Evolutionary conservation across 2,113 vertebrate genomes (phyloP).

Genomic region (Psittacus erithacus): DNA sequence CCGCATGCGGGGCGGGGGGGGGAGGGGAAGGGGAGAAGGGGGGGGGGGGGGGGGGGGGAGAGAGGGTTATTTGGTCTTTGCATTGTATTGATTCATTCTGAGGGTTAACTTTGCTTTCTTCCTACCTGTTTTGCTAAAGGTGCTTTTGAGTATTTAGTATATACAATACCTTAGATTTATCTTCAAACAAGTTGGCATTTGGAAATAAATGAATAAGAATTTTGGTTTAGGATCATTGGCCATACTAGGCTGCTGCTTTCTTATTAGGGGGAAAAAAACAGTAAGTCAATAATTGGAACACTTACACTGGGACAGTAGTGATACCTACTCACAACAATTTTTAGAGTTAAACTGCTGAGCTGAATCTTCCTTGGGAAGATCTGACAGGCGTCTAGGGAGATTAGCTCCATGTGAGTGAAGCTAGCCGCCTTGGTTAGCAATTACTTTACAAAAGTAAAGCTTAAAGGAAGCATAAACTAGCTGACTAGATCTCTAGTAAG

Average conservation of each 20-base stretch:
- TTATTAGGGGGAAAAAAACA: not conserved
- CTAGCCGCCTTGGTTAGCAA: not conserved
- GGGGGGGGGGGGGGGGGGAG: accelerated
- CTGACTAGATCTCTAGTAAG: not conserved
- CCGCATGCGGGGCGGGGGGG: too few relatives aligned
- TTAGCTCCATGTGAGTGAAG: not conserved
- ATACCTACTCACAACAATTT: not conserved
- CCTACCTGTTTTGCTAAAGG: not conserved
- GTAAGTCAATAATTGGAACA: not conserved
- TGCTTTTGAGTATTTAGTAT: not conserved
- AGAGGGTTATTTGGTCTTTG: not conserved
- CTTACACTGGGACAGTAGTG: not conserved
- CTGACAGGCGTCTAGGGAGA: not conserved
- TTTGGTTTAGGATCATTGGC: not conserved
- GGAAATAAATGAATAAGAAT: not conserved
- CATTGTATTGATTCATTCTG: not conserved
- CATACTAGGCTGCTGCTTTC: not conserved
- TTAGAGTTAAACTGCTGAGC: not conserved
- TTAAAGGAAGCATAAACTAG: not conserved
- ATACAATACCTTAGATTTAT: not conserved
- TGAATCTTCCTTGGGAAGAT: not conserved
- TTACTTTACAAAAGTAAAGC: not conserved
- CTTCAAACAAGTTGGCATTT: not conserved
- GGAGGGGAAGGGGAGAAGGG: too few relatives aligned
- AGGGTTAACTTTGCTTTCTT: not conserved